phyloP scores from a whole-genome alignment of 1,140 invertebrate genomes.

The Neotoxoptera formosana region DNA sequence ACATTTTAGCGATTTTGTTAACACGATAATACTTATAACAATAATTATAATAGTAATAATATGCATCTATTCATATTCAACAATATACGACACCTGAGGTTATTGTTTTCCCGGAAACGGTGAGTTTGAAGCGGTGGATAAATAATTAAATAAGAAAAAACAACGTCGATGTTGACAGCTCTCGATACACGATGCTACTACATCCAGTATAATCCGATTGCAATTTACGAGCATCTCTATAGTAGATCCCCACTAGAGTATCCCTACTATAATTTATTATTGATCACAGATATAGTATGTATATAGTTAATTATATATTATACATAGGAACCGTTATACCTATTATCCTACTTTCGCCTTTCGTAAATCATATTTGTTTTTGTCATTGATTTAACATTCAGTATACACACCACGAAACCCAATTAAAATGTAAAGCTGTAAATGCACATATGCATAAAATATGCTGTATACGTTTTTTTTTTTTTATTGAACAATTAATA shows the following conservation, averaged over 20 bases:
- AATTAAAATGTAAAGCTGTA: not conserved
- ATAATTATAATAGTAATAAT: not conserved
- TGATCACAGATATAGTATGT: not conserved
- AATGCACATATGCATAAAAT: not conserved
- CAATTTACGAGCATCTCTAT: conserved; percentile 31
- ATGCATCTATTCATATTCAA: not conserved
- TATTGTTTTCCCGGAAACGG: not conserved
- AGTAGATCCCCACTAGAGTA: conserved; percentile 27
- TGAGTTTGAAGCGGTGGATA: not conserved
- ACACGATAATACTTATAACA: not conserved
- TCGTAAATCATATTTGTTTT: conserved; percentile 15
- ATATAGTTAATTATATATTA: not conserved
- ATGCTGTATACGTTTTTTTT: not conserved
- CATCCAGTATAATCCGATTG: conserved; percentile 35
- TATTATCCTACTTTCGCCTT: conserved; percentile 31
- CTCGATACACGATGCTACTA: conserved; percentile 14
- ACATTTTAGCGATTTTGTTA: not conserved
- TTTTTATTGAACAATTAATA: conserved; percentile 10
- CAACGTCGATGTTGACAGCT: conserved; percentile 3
- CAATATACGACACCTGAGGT: conserved; percentile 14
- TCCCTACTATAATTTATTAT: conserved; percentile 44
- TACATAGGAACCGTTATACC: conserved; percentile 4
- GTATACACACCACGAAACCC: not conserved
- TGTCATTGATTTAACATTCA: not conserved
- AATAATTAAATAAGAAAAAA: not conserved